phyloP scores from a whole-genome alignment of 2,113 vertebrate species.

The Hyperoodon ampullatus region DNA sequence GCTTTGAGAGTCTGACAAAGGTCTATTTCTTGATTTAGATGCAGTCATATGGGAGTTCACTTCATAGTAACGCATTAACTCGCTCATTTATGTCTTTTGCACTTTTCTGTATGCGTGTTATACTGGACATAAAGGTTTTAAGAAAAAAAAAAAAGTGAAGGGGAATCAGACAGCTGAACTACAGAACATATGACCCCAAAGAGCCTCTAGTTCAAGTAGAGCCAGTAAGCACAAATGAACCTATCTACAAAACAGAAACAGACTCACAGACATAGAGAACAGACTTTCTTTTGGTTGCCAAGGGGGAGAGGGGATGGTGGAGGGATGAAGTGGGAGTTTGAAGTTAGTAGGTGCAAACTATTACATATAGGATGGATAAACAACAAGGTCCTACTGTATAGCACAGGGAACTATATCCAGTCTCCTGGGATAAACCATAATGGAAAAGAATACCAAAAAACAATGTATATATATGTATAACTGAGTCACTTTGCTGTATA shows the following conservation, averaged over 20 bases:
- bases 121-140: not conserved
- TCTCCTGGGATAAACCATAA: not conserved
- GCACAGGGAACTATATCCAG: not conserved
- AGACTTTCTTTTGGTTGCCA: not conserved
- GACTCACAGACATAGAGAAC: not conserved
- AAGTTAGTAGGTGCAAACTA: not conserved
- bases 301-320: not conserved
- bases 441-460: not conserved
- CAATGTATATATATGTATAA: not conserved
- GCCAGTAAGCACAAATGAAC: not conserved
- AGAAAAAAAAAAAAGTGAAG: not conserved
- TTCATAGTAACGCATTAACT: not conserved
- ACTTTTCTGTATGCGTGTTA: not conserved
- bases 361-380: not conserved
- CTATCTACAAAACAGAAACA: too few relatives aligned
- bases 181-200: not conserved
- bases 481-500: not conserved
- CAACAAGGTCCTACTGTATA: not conserved
- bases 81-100: not conserved
- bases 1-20: not conserved
- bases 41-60: not conserved
- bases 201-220: not conserved
- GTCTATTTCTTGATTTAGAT: not conserved
- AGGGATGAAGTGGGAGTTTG: not conserved
- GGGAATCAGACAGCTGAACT: not conserved